Conservation (phyloP, 1,140 invertebrate species). For the Akabosia matsudoensis region DNA sequence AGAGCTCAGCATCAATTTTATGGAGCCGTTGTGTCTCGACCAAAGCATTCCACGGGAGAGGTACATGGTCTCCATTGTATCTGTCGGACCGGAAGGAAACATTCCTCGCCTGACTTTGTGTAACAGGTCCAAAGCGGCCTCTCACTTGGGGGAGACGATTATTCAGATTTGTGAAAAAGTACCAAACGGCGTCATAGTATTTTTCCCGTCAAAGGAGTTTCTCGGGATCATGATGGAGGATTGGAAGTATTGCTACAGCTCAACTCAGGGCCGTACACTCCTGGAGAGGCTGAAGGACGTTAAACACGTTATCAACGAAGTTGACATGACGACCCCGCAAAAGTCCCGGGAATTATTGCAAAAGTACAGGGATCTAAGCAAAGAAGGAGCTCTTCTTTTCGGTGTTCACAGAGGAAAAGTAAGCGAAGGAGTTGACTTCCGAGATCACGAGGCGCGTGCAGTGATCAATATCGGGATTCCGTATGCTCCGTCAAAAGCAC, state of each 20-base stretch:
- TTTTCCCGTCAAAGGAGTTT: slow-evolving; percentile 59
- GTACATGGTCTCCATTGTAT: not conserved
- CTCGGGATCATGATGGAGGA: slow-evolving; percentile 55
- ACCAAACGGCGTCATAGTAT: slow-evolving; percentile 60
- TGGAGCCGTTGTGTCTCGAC: slow-evolving; percentile 54
- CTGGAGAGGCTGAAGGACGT: slow-evolving; percentile 8
- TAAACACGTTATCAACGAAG: slow-evolving; percentile 27
- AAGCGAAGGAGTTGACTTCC: slow-evolving; percentile 63
- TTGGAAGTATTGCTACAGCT: slow-evolving; percentile 45
- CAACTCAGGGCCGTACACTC: not conserved
- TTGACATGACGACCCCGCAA: slow-evolving; percentile 51
- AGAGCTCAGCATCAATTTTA: slow-evolving; percentile 57
- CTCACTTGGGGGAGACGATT: slow-evolving; percentile 55
- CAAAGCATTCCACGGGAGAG: slow-evolving; percentile 55
- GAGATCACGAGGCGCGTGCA: slow-evolving; percentile 60
- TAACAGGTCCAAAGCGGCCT: not conserved
- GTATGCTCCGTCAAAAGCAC: not conserved
- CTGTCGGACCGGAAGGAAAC: slow-evolving; percentile 52
- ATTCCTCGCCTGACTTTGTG: not conserved
- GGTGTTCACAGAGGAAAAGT: slow-evolving; percentile 60
- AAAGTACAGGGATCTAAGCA: slow-evolving; percentile 48
- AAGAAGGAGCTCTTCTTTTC: slow-evolving; percentile 55
- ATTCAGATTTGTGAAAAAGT: slow-evolving; percentile 56
- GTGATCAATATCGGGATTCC: slow-evolving; percentile 53
- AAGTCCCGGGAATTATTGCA: slow-evolving; percentile 53